Base-by-base conservation (phyloP, 1,140 invertebrate genomes). In the Drosophila varians region DNA sequence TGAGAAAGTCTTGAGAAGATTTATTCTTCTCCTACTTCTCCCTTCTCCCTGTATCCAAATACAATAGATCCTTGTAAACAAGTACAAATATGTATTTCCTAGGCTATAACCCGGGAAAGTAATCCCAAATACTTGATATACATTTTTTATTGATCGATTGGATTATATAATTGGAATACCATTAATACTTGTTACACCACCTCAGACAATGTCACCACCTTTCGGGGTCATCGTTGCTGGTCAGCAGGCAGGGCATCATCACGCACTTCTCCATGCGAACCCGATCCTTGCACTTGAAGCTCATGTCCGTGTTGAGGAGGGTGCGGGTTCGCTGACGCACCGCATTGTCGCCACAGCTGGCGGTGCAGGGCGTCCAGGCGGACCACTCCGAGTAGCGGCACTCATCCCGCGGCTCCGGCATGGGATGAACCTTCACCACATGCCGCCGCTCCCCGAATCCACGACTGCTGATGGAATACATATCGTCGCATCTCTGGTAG, bases 341-440 rank as follows among this genome's bases (percentile, higher is more conserved):
- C 1, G 90, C 80, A 49, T 90, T 82, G 11, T 90, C 68, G 6
- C 94, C 94, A 66, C 94, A 95, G 4, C 92, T 93, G 7, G 92
- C 92, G 1, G 93, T 93, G 64, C 94, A 95, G 1, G 92, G 92
- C 9, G 94, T 94, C 94, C 94, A 95, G 11, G 80, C 71, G 5
- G 94, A 93, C 94, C 94, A 95, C 38, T 92, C 90, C 1, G 93
- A 93, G 71, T 94, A 92, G 64, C 92, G 91, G 64, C 94, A 95
- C 31, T 94, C 92, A 36, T 90, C 74, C 4, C 61, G 53, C 4
- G 57, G 58, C 23, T 71, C 89, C 48, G 54, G 66, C 9, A n/a
- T 43, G 0, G 53, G 19, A 2, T 47, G 48, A 16, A 51, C 28
- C 49, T 73, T 73, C 48, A 61, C 54, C 56, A 65, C 31, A 8